A percentile compares a stretch with the other conserved stretches of the same genome.
Conservation (phyloP, 2,113 vertebrate genomes). For the Lepisosteus oculatus region DNA sequence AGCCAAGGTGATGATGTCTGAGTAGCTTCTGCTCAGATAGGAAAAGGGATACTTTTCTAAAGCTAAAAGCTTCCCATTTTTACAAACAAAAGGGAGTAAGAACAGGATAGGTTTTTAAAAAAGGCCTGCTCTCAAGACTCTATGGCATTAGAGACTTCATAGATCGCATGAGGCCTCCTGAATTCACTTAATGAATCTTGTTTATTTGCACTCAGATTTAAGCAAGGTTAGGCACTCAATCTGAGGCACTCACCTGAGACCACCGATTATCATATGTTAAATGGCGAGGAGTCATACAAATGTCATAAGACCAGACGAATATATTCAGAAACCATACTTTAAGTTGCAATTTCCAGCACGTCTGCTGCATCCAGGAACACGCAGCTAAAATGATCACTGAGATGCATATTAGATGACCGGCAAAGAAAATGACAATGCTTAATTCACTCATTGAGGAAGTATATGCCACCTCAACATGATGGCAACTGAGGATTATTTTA, state of each 20-base stretch:
- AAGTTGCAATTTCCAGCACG: too few relatives aligned
- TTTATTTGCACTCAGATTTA: neutral
- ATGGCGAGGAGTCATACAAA: too few relatives aligned
- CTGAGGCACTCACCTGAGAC: neutral
- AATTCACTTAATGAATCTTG: constrained; percentile 26
- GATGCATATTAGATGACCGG: too few relatives aligned
- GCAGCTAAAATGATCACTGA: too few relatives aligned
- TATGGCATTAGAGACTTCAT: constrained; percentile 53
- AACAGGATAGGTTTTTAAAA: constrained; percentile 42
- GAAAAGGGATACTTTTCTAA: constrained; percentile 75
- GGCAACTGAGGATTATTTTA: too few relatives aligned
- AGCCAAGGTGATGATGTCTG: constrained; percentile 72
- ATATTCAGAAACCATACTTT: too few relatives aligned
- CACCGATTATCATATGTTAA: neutral
- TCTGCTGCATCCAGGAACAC: too few relatives aligned
- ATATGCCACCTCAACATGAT: too few relatives aligned
- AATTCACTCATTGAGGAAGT: too few relatives aligned
- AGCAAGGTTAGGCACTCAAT: neutral
- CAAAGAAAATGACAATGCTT: too few relatives aligned
- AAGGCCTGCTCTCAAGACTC: constrained; percentile 48
- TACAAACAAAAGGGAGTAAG: constrained; percentile 57
- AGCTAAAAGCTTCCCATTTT: constrained; percentile 73
- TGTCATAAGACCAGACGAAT: too few relatives aligned
- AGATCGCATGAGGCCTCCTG: neutral
- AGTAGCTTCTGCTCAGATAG: constrained; percentile 55